phyloP scores from a whole-genome alignment of 2,113 vertebrate species.

The Ornithorhynchus anatinus region DNA sequence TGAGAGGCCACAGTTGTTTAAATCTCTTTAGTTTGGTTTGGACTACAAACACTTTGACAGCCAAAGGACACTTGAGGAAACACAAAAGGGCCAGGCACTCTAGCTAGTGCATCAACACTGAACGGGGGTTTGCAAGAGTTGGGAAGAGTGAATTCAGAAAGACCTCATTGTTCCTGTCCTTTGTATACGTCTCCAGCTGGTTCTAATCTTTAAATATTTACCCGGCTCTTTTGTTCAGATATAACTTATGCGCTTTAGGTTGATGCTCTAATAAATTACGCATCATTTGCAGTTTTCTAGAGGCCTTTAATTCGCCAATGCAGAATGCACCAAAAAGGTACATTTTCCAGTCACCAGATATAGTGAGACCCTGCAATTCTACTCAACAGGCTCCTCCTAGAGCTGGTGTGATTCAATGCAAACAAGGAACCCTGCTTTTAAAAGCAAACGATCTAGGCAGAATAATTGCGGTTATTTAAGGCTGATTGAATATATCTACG shows the following conservation, averaged over 20 bases:
- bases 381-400: background rate
- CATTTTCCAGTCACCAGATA: background rate
- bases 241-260: slow-evolving; percentile 21
- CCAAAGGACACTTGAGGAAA: slow-evolving; percentile 15
- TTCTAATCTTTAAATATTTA: slow-evolving; percentile 64
- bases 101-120: slow-evolving; percentile 26
- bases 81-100: slow-evolving; percentile 26
- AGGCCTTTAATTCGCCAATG: background rate
- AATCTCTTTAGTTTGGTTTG: slow-evolving; percentile 22
- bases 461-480: background rate
- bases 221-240: slow-evolving; percentile 33
- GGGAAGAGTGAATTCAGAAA: slow-evolving; percentile 22
- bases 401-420: background rate
- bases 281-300: background rate
- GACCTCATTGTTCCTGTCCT: slow-evolving; percentile 27
- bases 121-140: background rate
- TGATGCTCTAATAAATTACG: slow-evolving; percentile 26
- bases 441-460: background rate
- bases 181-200: slow-evolving; percentile 38
- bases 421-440: background rate
- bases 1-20: slow-evolving; percentile 40
- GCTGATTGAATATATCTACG: background rate
- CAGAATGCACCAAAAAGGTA: background rate
- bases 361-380: background rate
- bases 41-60: background rate